Conservation (phyloP, 2,888 invertebrate species). For the Plebejus melissa region DNA sequence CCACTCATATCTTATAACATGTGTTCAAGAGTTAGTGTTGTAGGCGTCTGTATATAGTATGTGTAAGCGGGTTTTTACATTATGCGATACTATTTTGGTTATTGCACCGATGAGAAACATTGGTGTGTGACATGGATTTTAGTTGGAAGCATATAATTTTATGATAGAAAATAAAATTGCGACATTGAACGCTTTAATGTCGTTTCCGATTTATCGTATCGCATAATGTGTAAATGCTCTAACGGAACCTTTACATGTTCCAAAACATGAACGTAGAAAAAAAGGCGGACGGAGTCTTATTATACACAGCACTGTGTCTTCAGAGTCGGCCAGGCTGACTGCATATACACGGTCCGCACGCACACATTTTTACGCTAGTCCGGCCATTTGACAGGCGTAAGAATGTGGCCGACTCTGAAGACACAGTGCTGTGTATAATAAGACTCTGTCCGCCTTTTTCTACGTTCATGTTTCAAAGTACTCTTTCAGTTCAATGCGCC, state of each 20-base stretch:
- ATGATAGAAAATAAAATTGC: not conserved
- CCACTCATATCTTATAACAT: slow-evolving; percentile 71
- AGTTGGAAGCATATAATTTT: too few relatives aligned
- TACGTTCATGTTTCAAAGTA: not conserved
- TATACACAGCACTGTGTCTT: too few relatives aligned
- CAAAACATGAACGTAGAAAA: too few relatives aligned
- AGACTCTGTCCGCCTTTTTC: too few relatives aligned
- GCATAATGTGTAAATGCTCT: not conserved
- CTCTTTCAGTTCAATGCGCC: not conserved
- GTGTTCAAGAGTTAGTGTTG: slow-evolving; percentile 72
- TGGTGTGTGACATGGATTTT: not conserved
- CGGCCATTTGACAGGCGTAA: too few relatives aligned
- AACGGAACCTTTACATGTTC: not conserved
- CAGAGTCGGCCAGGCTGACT: too few relatives aligned
- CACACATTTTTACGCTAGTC: too few relatives aligned
- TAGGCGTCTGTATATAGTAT: slow-evolving; percentile 61
- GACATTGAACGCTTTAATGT: not conserved
- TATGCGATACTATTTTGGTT: not conserved
- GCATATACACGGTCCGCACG: too few relatives aligned
- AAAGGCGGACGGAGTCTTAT: too few relatives aligned
- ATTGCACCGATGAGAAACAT: not conserved
- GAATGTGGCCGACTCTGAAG: too few relatives aligned
- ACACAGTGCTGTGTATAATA: too few relatives aligned
- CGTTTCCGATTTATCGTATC: not conserved
- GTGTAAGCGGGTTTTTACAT: slow-evolving; percentile 31